Base-by-base conservation (phyloP, 2,113 vertebrate genomes). In the Ondatra zibethicus region DNA sequence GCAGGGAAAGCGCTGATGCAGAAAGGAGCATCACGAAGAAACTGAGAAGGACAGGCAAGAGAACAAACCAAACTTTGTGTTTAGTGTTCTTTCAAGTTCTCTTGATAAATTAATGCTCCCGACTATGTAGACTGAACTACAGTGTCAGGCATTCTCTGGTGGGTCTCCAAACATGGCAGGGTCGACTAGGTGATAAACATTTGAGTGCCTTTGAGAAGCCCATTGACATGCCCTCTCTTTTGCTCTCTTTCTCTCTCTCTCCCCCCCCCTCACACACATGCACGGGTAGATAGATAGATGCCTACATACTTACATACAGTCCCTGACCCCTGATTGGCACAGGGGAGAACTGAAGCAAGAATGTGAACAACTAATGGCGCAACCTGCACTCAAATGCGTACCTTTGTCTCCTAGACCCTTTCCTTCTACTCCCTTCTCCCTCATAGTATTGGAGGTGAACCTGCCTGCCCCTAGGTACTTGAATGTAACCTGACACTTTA, bases 401-500 rank as follows among this genome's bases (percentile, higher is more conserved):
- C 77, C 58, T 86, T 89, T 94, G 80, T 77, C n/a, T 84, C 36
- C 13, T 25, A 55, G 27, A 81, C 19, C 39, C 14, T 86, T 89
- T 63, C 75, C 36, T 23, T 80, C 90, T 70, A 90, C 68, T 45
- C 61, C 68, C 68, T 33, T 88, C 65, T 81, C 65, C n/a, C 12
- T 14, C n/a, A 36, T 31, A 42, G 70, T 14, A 1, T 87, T 68
- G n/a, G 84, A 92, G 89, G 39, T 36, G 45, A 75, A 88, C 23
- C 55, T 89, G 63, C 76, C n/a, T 68, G 66, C 31, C 23, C 36
- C 47, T 77, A 19, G 5, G 8, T 84, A 42, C 29, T 94, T 95
- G 78, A 88, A 93, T 66, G 89, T 94, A 85, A 73, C 63, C 39
- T 36, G 33, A 76, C 33, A 58, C 23, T 87, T 80, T 96, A 68